Base-by-base conservation (phyloP, 2,888 invertebrate species). In the Trissonchulus latispiculum region DNA sequence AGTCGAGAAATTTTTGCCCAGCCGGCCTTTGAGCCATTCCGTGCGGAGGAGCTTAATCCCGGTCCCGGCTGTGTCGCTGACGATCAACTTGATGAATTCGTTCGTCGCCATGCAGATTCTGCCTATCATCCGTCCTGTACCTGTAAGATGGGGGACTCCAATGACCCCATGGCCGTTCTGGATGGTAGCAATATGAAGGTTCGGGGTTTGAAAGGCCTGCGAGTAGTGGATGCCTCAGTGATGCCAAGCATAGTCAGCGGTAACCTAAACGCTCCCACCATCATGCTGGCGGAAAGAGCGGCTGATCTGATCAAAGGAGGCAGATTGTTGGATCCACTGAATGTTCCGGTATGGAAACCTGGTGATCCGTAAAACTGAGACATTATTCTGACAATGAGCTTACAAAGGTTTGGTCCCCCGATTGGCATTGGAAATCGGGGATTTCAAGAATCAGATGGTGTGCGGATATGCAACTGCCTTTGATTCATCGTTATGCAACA, bases 61-160 rank as follows among this genome's bases (percentile, higher is more conserved):
- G 82, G 82, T 32, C 61, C 61, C 15, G 75, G 77, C 2, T 28
- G 33, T 1, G 23, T 8, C n/a, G 32, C 36, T 28, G 64, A 69
- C 31, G 66, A 1, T 18, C n/a, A 48, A 18, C 23, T 74, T 29
- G 74, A 85, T 75, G 80, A 77, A 1, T 84, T 83, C 76, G 77
- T 83, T 64, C 79, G 83, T 8, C 77, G 78, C 2, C 78, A 81
- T 72, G 81, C 82, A 0, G 86, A 86, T 75, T 81, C 90, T 0
- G 90, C 90, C 0, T 91, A 93, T 82, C 93, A 93, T 83, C 90
- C 89, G 0, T 90, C 89, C 0, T 92, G 92, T 18, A 91, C 90
- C 0, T 90, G 90, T 80, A 87, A 88, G 48, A 90, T 91, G 82
- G 91, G 80, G 75, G n/a, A 76, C 74, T 70, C 75, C 1, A 78